These are phyloP conservation scores for Aythya baeri DNA, from an alignment of 2,113 vertebrate genomes.

Conservation along the genomic window DNA sequence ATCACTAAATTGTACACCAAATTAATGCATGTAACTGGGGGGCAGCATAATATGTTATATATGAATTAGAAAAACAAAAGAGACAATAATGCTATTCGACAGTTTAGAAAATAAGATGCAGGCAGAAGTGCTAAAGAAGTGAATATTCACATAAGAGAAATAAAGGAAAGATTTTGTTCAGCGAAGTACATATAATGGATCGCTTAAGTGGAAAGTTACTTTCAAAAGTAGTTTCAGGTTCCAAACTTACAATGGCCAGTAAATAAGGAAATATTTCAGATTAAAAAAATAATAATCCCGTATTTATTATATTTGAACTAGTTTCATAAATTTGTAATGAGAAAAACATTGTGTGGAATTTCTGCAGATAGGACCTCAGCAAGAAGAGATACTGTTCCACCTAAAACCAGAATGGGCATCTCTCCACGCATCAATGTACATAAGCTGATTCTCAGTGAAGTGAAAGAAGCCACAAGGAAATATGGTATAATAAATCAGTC, in stretches of 20 bases:
- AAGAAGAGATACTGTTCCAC: background rate
- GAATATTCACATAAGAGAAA: background rate
- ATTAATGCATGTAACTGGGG: background rate
- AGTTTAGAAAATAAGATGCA: constrained; percentile 17
- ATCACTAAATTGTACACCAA: background rate
- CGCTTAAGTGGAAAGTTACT: background rate
- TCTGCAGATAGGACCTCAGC: background rate
- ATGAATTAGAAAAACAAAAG: constrained; percentile 49
- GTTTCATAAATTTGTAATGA: background rate
- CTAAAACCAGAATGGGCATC: background rate
- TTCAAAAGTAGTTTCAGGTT: background rate
- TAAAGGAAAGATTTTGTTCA: constrained; percentile 7
- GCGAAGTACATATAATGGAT: background rate
- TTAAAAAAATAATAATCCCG: background rate
- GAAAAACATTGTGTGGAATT: background rate
- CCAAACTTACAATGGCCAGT: background rate
- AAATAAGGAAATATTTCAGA: background rate
- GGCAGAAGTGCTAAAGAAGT: constrained; percentile 15
- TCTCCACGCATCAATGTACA: background rate
- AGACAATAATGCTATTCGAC: background rate
- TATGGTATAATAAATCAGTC: background rate
- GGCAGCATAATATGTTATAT: background rate
- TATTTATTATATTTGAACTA: background rate
- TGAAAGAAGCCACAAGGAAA: background rate
- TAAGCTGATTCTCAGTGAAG: background rate